phyloP scores from a whole-genome alignment of 2,113 vertebrate genomes.

The Oncorhynchus masou region DNA sequence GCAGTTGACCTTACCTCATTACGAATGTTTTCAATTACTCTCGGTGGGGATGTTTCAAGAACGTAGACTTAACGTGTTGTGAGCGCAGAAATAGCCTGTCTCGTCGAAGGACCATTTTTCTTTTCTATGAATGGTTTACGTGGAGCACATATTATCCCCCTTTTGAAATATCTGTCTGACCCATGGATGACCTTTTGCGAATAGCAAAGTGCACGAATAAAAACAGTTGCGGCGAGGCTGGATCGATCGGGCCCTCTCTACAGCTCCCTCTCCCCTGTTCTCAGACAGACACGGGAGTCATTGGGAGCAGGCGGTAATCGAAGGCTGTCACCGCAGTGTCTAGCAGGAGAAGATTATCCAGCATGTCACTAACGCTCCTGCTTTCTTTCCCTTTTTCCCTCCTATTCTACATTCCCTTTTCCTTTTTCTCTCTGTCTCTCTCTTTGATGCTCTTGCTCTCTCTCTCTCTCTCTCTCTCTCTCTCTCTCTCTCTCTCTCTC shows the following conservation, averaged over 20 bases:
- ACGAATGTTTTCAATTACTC: slow-evolving; percentile 13
- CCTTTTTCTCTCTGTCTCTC: background rate
- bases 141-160: slow-evolving; percentile 29
- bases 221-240: slow-evolving; percentile 16
- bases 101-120: slow-evolving; percentile 21
- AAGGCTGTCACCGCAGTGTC: slow-evolving; percentile 36
- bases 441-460: background rate
- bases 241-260: slow-evolving; percentile 23
- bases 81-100: slow-evolving; percentile 28
- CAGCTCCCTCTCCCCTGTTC: background rate
- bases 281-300: slow-evolving; percentile 26
- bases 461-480: slow-evolving; percentile 1
- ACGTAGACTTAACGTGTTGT: slow-evolving; percentile 2
- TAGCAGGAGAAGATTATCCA: slow-evolving; percentile 33
- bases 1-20: slow-evolving; percentile 15
- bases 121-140: slow-evolving; percentile 35
- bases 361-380: slow-evolving; percentile 19
- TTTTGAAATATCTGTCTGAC: slow-evolving; percentile 34
- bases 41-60: slow-evolving; percentile 7
- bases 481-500: slow-evolving; percentile 35
- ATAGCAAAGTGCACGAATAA: slow-evolving; percentile 31
- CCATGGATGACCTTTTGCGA: slow-evolving; percentile 36
- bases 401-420: slow-evolving; percentile 34
- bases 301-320: slow-evolving; percentile 37
- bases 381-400: slow-evolving; percentile 16